Conservation (phyloP, 2,888 invertebrate genomes). For the Microctonus brassicae region DNA sequence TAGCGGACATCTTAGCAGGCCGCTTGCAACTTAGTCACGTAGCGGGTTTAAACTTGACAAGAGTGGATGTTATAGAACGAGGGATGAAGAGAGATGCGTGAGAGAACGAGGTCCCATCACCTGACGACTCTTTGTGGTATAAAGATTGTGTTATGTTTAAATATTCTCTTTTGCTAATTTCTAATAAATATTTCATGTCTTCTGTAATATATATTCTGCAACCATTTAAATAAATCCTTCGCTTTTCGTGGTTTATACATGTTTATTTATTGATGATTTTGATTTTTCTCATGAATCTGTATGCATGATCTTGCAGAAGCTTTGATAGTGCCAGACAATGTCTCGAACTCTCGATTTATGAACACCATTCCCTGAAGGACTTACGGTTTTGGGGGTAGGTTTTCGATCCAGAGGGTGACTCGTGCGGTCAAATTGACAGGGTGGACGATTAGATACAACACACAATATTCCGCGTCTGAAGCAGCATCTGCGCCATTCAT, state of each 20-base stretch:
- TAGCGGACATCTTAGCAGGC: constrained; percentile 70
- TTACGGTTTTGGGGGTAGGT: constrained; percentile 27
- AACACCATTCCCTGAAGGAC: constrained; percentile 61
- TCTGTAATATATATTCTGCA: too few species aligned
- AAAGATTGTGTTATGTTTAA: not conserved
- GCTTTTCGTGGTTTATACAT: too few species aligned
- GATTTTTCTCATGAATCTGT: too few species aligned
- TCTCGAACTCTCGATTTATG: constrained; percentile 69
- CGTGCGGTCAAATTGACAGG: constrained; percentile 68
- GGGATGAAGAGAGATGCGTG: not conserved
- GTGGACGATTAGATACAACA: constrained; percentile 68
- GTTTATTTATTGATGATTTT: too few species aligned
- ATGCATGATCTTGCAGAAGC: constrained; percentile 16
- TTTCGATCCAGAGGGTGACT: constrained; percentile 42
- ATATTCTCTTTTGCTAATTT: too few species aligned
- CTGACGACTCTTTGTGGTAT: constrained; percentile 23
- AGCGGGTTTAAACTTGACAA: constrained; percentile 69
- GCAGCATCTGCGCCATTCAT: constrained; percentile 68
- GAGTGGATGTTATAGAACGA: constrained; percentile 2
- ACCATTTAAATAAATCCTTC: too few species aligned
- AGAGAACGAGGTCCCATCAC: constrained; percentile 22
- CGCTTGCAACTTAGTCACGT: constrained; percentile 69
- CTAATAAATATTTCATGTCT: too few species aligned
- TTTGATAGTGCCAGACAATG: constrained; percentile 37
- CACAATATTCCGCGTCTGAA: constrained; percentile 66